Percentiles rank a stretch among this genome's conserved stretches.
Conservation (phyloP, 2,113 vertebrate genomes). For the Mesocricetus auratus region DNA sequence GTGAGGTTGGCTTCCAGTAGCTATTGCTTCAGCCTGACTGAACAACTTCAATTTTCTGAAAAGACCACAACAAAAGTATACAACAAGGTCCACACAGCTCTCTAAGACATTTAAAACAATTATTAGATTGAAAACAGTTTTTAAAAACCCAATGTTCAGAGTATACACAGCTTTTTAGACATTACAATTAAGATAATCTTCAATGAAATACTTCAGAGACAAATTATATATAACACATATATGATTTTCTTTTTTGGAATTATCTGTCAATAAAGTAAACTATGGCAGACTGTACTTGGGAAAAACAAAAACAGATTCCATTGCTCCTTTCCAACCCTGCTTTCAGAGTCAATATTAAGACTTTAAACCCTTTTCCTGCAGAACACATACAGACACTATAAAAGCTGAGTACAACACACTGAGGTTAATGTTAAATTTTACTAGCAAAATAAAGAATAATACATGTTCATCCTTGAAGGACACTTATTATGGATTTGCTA, state of each 20-base stretch:
- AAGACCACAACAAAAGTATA: not conserved
- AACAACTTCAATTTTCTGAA: not conserved
- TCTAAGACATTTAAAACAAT: constrained; percentile 23
- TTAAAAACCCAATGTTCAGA: not conserved
- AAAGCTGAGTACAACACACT: constrained; percentile 46
- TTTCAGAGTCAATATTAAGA: constrained; percentile 39
- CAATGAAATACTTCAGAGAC: constrained; percentile 79
- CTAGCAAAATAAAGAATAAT: constrained; percentile 52
- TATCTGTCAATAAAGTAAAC: constrained; percentile 47
- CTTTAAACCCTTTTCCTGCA: not conserved
- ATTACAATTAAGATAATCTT: constrained; percentile 17
- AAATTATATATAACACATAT: constrained; percentile 52
- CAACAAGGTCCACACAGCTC: not conserved
- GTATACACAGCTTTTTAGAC: constrained; percentile 8
- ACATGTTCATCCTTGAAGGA: constrained; percentile 67
- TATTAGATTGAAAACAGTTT: constrained; percentile 24
- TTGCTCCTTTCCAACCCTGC: not conserved
- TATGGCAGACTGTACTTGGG: not conserved
- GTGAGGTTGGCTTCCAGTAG: rapidly evolving
- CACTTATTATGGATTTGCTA: constrained; percentile 69
- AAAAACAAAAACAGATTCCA: not conserved
- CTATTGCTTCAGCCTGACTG: not conserved
- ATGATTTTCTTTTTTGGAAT: constrained; percentile 20
- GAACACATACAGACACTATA: constrained; percentile 4
- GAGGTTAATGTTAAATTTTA: constrained; percentile 32